These are phyloP conservation scores for Orthosia gothica DNA, from an alignment of 2,888 invertebrate genomes.

Conservation along the genomic window DNA sequence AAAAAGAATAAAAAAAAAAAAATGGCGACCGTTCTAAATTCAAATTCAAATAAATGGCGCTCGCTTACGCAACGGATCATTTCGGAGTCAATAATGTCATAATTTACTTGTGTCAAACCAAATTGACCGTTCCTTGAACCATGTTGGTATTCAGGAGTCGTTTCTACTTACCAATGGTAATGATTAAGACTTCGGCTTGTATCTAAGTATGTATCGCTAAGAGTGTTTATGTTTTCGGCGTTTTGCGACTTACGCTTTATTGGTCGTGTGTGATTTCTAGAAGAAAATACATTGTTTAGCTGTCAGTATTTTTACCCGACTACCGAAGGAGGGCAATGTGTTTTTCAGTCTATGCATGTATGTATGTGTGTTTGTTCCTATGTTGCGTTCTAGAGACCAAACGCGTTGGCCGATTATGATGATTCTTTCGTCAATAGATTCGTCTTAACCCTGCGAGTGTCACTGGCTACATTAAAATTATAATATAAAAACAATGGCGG, in stretches of 20 bases:
- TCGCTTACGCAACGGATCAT: constrained; percentile 56
- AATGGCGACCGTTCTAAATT: constrained; percentile 13
- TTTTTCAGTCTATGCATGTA: too few species aligned
- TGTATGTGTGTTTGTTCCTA: too few species aligned
- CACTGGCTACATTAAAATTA: too few species aligned
- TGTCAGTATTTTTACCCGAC: too few species aligned
- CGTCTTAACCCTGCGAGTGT: too few species aligned
- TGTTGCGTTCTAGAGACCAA: too few species aligned
- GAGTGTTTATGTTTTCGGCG: constrained; percentile 17
- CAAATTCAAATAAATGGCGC: constrained; percentile 45
- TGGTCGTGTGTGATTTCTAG: too few species aligned
- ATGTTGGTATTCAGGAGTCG: constrained; percentile 68
- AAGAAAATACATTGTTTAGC: too few species aligned
- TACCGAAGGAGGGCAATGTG: too few species aligned
- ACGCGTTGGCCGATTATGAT: too few species aligned
- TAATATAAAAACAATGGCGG: too few species aligned
- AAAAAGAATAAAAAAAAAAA: constrained; percentile 2
- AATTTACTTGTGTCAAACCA: constrained; percentile 77
- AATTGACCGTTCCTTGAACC: constrained; percentile 82
- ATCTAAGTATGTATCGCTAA: constrained; percentile 4
- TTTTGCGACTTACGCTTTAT: neutral
- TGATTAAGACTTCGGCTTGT: constrained; percentile 38
- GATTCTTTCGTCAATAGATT: too few species aligned
- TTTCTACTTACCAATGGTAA: constrained; percentile 67
- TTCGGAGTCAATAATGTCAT: constrained; percentile 68